Conservation (phyloP, 2,113 vertebrate species). For the Corydoras maculifer region DNA sequence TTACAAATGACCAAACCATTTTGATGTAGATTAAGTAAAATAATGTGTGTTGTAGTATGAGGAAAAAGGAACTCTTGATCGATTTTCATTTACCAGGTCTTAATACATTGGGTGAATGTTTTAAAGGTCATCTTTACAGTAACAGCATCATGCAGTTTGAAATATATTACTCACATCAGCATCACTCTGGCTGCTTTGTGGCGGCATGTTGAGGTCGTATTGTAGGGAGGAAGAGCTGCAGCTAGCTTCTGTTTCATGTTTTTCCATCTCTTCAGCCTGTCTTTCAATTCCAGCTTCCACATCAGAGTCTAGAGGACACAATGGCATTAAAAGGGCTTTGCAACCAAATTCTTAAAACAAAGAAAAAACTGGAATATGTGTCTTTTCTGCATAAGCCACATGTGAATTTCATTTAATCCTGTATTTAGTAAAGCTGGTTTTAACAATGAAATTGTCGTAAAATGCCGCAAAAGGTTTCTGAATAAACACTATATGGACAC, state of each 20-base stretch:
- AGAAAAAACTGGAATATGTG: neutral
- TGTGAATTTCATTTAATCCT: no score
- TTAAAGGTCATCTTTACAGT: neutral
- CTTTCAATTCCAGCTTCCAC: conserved; percentile 6
- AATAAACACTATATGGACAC: no score
- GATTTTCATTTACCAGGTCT: no score
- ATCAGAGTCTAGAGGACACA: neutral
- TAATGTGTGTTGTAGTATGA: no score
- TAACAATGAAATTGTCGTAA: no score
- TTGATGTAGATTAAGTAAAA: no score
- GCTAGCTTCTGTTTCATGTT: conserved; percentile 23
- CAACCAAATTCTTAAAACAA: neutral
- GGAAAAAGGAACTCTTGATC: no score
- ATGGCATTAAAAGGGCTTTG: neutral
- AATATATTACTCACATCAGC: conserved; percentile 55
- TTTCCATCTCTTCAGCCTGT: conserved; percentile 1
- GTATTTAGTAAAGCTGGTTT: no score
- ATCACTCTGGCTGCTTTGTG: conserved; percentile 54
- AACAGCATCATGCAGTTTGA: no score
- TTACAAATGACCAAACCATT: neutral
- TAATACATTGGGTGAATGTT: no score
- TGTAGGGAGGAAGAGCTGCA: conserved; percentile 20
- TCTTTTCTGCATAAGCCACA: no score
- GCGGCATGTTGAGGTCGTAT: conserved; percentile 30
- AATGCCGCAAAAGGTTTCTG: no score